Evolutionary conservation across 2,888 invertebrate genomes (phyloP), one percentile per base, ranked within the genome.

Genomic region (Drosophila aldrichi): DNA sequence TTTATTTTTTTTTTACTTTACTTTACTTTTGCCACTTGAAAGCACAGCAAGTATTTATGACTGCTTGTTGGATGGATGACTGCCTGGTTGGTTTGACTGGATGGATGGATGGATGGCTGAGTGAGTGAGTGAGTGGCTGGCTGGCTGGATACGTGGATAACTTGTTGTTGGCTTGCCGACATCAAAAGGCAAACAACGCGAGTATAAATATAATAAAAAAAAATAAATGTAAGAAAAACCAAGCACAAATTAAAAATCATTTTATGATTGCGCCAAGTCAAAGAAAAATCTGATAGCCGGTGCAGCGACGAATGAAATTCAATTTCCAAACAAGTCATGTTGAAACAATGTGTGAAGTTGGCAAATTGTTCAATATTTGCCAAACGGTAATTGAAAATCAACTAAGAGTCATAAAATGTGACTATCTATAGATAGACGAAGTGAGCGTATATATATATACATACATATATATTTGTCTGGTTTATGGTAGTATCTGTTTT

Each of bases 41-140:
- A 88, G 88, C 84, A 84, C 84, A 88, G 72, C 69, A 88, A 88
- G 86, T 84, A 84, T 88, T 84, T 88, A 84, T 84, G 83, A 88
- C 82, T 78, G 70, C 43, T 63, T 20, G 78, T 60, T 77, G 78
- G 67, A 41, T 64, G 77, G 77, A 59, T 77, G 77, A 63, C 65
- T 78, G 74, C 54, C 74, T 78, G 77, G 70, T 61, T 70, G 65
- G 44, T 32, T 64, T 55, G 71, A 44, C n/a, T 77, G 78, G 67
- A 36, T 78, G 38, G 38, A 16, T 38, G 38, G 12, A 2, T 29
- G 29, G 29, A 29, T 29, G 29, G 29, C 8, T 29, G 29, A 8
- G 4, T 34, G 77, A 56, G 49, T 70, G 61, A 1, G 0, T 25
- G 25, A 25, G 2, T 22, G 20, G 20, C 20, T 22, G 20, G 36